Evolutionary conservation across 2,797 vertebrate genomes (phyloP), one percentile per base, ranked within the genome.

Genomic region (Myoxocephalus aenaeus): DNA sequence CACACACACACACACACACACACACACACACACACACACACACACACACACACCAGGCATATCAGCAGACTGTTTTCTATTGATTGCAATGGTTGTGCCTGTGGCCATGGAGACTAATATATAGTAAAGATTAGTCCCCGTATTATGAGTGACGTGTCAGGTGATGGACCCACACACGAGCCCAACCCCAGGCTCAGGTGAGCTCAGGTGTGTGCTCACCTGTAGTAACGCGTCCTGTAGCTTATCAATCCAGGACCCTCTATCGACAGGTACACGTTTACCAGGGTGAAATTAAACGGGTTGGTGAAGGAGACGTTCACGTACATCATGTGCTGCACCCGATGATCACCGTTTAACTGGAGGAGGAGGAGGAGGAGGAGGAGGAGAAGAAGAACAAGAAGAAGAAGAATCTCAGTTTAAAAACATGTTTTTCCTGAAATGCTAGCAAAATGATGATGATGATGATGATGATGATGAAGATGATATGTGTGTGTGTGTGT

Each of bases 271-370:
- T 15, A 3, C 11, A 63, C 59, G 38, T 63, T 63, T 0, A 25
- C 2, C 59, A 63, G 38, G 2, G n/a, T 0, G 38, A 42, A 63
- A 3, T 1, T 17, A 3, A 17, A 17, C 0, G 13, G 13, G 38
- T 63, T 63, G 22, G 59, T 63, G 38, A 42, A 63, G 38, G 38
- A 25, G 1, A 63, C 14, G 1, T 12, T 63, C 7, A 42, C 14
- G 6, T 9, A 63, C 59, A 63, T 63, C n/a, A 15, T 0, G n/a
- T 42, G n/a, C 6, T 11, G 1, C 36, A 62, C 59, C 17, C 11
- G 20, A 14, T n/a, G 3, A 11, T 0, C 2, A 0, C 58, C 1
- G 6, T 0, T 34, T 20, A 61, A 6, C 58, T 61, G 20, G 36
- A 12, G 10, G 29, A 17, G 25, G 13, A 12, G 11, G 2, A 25